Evolutionary conservation across 2,797 vertebrate genomes (phyloP).

Genomic region (Sebastolobus altivelis): DNA sequence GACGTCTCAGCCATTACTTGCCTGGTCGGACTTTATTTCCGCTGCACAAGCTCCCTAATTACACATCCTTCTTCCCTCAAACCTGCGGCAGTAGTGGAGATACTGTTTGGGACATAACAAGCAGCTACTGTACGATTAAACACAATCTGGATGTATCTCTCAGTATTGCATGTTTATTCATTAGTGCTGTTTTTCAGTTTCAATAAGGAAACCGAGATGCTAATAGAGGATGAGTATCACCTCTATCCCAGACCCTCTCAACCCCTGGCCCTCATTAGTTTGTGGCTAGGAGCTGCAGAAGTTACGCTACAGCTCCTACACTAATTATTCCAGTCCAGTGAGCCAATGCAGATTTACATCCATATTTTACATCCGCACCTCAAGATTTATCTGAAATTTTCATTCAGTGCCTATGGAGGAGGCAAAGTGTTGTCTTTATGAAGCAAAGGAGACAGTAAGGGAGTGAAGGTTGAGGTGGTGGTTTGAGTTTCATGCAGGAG

Average conservation of each 20-base stretch:
- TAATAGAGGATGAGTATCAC: slow-evolving; percentile 35
- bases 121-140: slow-evolving; percentile 39
- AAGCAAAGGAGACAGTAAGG: background rate
- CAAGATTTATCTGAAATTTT: slow-evolving; percentile 3
- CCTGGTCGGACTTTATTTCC: slow-evolving; percentile 54
- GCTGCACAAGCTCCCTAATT: slow-evolving; percentile 49
- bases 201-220: slow-evolving; percentile 28
- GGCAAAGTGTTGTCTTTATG: background rate
- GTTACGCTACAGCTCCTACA: slow-evolving; percentile 5
- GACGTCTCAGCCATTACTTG: slow-evolving; percentile 56
- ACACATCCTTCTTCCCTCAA: slow-evolving; percentile 32
- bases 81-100: slow-evolving; percentile 3
- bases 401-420: background rate
- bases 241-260: slow-evolving; percentile 24
- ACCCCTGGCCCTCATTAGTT: slow-evolving; percentile 55
- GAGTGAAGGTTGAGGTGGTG: background rate
- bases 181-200: slow-evolving; percentile 39
- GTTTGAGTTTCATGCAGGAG: background rate
- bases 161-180: slow-evolving; percentile 32
- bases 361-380: background rate
- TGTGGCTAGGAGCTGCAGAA: slow-evolving; percentile 39
- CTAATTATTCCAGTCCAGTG: slow-evolving; percentile 45
- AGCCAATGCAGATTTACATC: slow-evolving; percentile 28
- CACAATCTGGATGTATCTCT: slow-evolving; percentile 29
- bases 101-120: slow-evolving; percentile 40